Percentiles rank a stretch among this genome's conserved stretches.
These are phyloP conservation scores for Sparus aurata DNA, from an alignment of 2,797 vertebrate genomes.

Conservation along the genomic window DNA sequence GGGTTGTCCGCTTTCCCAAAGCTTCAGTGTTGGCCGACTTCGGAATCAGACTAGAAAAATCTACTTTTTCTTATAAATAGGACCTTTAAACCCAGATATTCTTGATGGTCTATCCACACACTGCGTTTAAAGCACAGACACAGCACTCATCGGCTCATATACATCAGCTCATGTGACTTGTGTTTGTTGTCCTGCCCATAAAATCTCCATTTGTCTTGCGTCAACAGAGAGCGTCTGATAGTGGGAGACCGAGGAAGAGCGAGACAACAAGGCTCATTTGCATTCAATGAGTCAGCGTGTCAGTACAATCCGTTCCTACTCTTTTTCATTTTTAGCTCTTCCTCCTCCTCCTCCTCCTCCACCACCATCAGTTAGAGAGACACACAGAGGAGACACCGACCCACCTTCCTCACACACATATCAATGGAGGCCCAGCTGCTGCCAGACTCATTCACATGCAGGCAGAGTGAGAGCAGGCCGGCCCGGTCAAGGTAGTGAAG, in stretches of 20 bases:
- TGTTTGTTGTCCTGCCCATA: constrained; percentile 53
- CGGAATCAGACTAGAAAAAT: too few species aligned
- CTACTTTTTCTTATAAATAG: too few species aligned
- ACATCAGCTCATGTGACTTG: constrained; percentile 45
- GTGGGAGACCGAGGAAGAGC: constrained; percentile 43
- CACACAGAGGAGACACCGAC: constrained; percentile 1
- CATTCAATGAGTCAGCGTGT: constrained; percentile 59
- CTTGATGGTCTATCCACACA: constrained; percentile 16
- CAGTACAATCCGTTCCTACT: constrained; percentile 41
- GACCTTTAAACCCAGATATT: constrained; percentile 1
- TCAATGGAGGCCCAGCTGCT: constrained; percentile 60
- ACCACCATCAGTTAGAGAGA: not conserved
- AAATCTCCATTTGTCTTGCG: constrained; percentile 61
- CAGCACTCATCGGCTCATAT: constrained; percentile 56
- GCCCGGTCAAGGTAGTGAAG: constrained; percentile 74
- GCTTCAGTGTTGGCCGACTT: too few species aligned
- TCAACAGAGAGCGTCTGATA: constrained; percentile 58
- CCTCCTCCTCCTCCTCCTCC: not conserved
- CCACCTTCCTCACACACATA: constrained; percentile 16
- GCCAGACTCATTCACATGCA: constrained; percentile 60
- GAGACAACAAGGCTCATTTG: constrained; percentile 61
- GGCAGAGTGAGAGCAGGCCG: constrained; percentile 50
- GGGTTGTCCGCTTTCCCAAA: too few species aligned
- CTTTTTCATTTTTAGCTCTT: constrained; percentile 28
- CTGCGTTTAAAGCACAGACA: constrained; percentile 29